Percentiles rank a stretch among this genome's conserved stretches.
These are phyloP conservation scores for Aphidoletes aphidimyza DNA, from an alignment of 2,888 invertebrate genomes.

Conservation along the genomic window DNA sequence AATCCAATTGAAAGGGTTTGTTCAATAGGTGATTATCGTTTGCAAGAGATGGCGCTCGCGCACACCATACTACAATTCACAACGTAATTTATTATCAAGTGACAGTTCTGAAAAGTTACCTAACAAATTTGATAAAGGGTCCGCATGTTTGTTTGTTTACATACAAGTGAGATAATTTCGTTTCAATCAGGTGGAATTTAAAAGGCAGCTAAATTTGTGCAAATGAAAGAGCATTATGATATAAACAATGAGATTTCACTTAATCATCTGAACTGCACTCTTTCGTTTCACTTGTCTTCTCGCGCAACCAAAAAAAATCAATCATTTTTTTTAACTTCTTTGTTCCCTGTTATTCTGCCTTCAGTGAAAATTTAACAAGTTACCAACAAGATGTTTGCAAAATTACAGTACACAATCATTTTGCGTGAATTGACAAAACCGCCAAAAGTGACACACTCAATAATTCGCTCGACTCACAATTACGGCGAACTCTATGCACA, in stretches of 20 bases:
- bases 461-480: slow-evolving; percentile 1
- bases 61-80: neutral
- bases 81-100: neutral
- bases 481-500: slow-evolving; percentile 72
- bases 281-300: no score
- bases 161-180: neutral
- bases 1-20: neutral
- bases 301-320: no score
- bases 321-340: no score
- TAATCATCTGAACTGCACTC: no score
- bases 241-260: neutral
- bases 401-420: neutral
- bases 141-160: slow-evolving; percentile 9
- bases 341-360: no score
- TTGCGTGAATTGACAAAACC: neutral
- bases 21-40: neutral
- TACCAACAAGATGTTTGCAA: slow-evolving; percentile 6
- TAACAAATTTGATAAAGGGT: neutral
- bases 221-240: neutral
- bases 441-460: neutral
- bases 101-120: neutral
- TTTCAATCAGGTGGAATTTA: neutral
- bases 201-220: no score
- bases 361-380: no score
- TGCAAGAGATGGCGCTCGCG: neutral